These are phyloP conservation scores for Uloborus plumipes DNA, from an alignment of 2,888 invertebrate genomes.

Conservation along the genomic window DNA sequence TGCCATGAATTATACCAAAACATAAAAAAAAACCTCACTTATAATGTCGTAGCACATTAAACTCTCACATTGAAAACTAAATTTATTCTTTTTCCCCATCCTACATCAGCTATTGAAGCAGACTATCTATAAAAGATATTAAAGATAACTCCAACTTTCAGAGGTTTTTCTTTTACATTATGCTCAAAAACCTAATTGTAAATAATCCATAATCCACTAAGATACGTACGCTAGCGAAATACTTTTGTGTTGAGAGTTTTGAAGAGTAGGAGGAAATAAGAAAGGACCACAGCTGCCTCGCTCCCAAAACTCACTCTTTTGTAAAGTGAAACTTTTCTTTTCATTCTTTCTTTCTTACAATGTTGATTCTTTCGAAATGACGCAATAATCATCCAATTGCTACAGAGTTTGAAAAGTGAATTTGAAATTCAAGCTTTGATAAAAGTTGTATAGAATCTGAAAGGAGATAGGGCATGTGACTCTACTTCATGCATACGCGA, in stretches of 20 bases:
- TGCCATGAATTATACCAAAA: too few species aligned
- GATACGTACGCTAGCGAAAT: conserved; percentile 39
- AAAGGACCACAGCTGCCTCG: conserved; percentile 41
- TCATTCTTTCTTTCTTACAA: conserved; percentile 30
- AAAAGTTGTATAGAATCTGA: too few species aligned
- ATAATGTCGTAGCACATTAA: too few species aligned
- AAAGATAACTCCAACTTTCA: too few species aligned
- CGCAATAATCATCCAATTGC: conserved; percentile 57
- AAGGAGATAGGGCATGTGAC: too few species aligned
- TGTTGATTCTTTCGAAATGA: conserved; percentile 52
- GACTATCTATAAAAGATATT: too few species aligned
- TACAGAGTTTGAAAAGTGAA: conserved; percentile 48
- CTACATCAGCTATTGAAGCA: too few species aligned
- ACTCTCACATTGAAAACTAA: too few species aligned
- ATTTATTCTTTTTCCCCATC: too few species aligned
- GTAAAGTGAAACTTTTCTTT: conserved; percentile 1
- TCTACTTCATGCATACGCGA: too few species aligned
- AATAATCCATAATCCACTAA: conserved; percentile 53
- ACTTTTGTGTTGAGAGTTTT: conserved; percentile 29
- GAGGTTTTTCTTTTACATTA: too few species aligned
- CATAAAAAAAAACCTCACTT: too few species aligned
- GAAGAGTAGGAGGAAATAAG: not conserved
- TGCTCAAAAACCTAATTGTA: conserved; percentile 42
- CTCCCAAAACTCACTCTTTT: conserved; percentile 34
- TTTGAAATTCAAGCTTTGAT: conserved; percentile 21